Conservation (phyloP, 2,797 vertebrate genomes). For the Typhlichthys subterraneus region DNA sequence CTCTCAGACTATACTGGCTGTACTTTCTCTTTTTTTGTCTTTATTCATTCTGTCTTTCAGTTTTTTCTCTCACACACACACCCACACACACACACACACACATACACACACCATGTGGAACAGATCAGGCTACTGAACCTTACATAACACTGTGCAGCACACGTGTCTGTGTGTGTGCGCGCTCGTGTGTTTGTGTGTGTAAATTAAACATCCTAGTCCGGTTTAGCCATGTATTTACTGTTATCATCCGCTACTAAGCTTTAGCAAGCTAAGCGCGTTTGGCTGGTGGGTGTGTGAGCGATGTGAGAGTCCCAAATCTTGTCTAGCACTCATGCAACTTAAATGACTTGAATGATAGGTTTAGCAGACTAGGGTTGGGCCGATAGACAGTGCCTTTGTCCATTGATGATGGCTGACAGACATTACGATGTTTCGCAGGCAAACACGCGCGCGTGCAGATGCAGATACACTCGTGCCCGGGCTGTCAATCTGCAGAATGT, state of each 20-base stretch:
- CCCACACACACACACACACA: neutral
- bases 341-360: too few species aligned
- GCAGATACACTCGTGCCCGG: too few species aligned
- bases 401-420: too few species aligned
- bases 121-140: conserved; percentile 8
- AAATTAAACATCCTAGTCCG: neutral
- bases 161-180: conserved; percentile 4
- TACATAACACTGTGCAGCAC: conserved; percentile 10
- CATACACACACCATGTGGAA: conserved; percentile 6
- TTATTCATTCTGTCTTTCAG: neutral
- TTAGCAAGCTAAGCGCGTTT: neutral
- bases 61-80: neutral
- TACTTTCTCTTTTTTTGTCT: neutral
- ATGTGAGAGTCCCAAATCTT: too few species aligned
- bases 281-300: neutral
- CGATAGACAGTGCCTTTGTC: too few species aligned
- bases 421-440: too few species aligned
- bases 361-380: too few species aligned
- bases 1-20: neutral
- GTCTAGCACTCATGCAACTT: too few species aligned
- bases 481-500: too few species aligned
- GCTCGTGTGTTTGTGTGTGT: conserved; percentile 1
- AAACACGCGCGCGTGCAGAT: too few species aligned
- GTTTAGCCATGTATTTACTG: neutral
- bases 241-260: neutral